A percentile compares a stretch with the other conserved stretches of the same genome.
Evolutionary conservation across 2,888 invertebrate species (phyloP).

Genomic region (Euclidia mi): DNA sequence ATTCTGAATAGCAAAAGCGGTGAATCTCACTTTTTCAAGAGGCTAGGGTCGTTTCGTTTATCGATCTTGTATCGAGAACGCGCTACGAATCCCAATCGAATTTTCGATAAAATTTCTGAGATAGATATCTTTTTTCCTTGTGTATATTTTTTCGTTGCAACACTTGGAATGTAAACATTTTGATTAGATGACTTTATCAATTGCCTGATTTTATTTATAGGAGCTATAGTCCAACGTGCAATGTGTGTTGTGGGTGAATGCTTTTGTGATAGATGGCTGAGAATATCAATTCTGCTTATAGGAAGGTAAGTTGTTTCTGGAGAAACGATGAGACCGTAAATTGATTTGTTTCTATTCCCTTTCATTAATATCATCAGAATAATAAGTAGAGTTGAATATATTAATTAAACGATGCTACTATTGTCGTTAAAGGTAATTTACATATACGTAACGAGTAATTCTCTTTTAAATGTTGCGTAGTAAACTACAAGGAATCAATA

Average conservation of each 20-base stretch:
- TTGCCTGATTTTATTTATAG: conserved; percentile 24
- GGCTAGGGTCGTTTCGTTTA: conserved; percentile 77
- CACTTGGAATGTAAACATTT: conserved; percentile 62
- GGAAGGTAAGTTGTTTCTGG: not conserved
- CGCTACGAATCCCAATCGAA: conserved; percentile 75
- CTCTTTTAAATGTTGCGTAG: too few relatives aligned
- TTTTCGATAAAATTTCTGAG: conserved; percentile 69
- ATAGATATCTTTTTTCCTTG: conserved; percentile 61
- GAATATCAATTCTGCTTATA: not conserved
- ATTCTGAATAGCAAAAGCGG: conserved; percentile 77
- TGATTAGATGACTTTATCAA: conserved; percentile 42
- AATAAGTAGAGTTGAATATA: too few relatives aligned
- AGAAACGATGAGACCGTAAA: too few relatives aligned
- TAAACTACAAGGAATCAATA: too few relatives aligned
- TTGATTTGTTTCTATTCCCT: not conserved
- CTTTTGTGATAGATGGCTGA: not conserved
- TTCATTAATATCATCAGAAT: not conserved
- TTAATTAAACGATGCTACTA: too few relatives aligned
- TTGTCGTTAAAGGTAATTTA: too few relatives aligned
- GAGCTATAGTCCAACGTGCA: conserved; percentile 19
- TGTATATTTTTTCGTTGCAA: conserved; percentile 52
- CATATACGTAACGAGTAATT: too few relatives aligned
- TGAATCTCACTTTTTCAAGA: conserved; percentile 77
- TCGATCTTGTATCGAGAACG: conserved; percentile 80
- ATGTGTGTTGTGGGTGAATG: not conserved